A percentile compares a stretch with the other conserved stretches of the same genome.
phyloP scores from a whole-genome alignment of 1,140 invertebrate genomes.

The Archivesica marissinica region DNA sequence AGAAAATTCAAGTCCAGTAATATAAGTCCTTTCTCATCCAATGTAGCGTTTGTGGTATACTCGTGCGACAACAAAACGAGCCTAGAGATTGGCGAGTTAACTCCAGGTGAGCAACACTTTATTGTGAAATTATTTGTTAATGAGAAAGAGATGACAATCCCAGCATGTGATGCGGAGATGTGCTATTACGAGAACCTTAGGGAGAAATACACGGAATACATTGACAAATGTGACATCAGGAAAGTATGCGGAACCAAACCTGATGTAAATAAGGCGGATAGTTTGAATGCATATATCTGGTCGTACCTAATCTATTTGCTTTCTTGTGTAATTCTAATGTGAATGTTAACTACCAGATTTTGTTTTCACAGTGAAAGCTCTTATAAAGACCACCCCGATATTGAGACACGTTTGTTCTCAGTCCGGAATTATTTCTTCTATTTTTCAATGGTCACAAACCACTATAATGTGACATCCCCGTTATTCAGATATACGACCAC shows the following conservation, averaged over 20 bases:
- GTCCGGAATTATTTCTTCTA: too few relatives aligned
- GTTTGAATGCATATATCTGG: too few relatives aligned
- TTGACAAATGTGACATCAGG: slow-evolving; percentile 26
- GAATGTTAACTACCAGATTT: too few relatives aligned
- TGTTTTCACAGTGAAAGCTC: too few relatives aligned
- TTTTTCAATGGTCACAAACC: too few relatives aligned
- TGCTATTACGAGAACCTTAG: background rate
- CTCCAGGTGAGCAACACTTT: background rate
- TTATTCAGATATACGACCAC: too few relatives aligned
- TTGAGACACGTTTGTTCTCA: too few relatives aligned
- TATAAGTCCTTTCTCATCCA: slow-evolving; percentile 92
- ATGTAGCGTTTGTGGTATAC: slow-evolving; percentile 92
- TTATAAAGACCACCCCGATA: too few relatives aligned
- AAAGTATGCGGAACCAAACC: background rate
- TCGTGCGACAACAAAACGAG: slow-evolving; percentile 48
- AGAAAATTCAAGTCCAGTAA: slow-evolving; percentile 90
- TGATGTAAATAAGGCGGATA: too few relatives aligned
- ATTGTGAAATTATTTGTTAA: slow-evolving; percentile 41
- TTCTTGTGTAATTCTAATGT: too few relatives aligned
- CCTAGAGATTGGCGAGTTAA: background rate
- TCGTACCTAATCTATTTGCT: too few relatives aligned
- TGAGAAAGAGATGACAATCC: slow-evolving; percentile 18
- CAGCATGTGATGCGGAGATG: slow-evolving; percentile 2
- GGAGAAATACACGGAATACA: background rate
- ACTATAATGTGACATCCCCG: too few relatives aligned